Conservation (phyloP, 1,140 invertebrate genomes). For the Cotesia typhae region DNA sequence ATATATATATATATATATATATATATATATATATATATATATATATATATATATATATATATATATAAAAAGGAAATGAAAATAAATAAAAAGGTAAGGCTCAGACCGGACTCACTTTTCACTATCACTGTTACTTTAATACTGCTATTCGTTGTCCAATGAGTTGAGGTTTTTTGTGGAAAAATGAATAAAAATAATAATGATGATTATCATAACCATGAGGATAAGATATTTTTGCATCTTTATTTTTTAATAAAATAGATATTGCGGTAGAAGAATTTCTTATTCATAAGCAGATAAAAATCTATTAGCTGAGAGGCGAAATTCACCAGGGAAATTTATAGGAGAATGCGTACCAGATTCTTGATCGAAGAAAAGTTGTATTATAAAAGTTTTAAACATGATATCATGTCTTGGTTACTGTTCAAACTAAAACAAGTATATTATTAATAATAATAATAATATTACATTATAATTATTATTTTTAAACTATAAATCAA, state of each 20-base stretch:
- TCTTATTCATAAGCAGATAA: slow-evolving; percentile 8
- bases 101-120: too few species aligned
- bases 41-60: too few species aligned
- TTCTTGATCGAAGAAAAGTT: slow-evolving; percentile 36
- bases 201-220: background rate
- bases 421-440: background rate
- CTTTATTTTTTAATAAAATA: too few species aligned
- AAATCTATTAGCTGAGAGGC: slow-evolving; percentile 24
- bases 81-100: background rate
- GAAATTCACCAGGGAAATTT: slow-evolving; percentile 21
- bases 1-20: too few species aligned
- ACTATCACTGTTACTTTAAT: too few species aligned
- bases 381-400: slow-evolving; percentile 36
- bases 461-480: background rate
- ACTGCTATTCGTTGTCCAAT: too few species aligned
- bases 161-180: too few species aligned
- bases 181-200: background rate
- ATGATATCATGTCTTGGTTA: slow-evolving; percentile 3
- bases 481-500: too few species aligned
- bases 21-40: too few species aligned
- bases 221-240: background rate
- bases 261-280: slow-evolving; percentile 7
- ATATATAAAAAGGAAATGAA: background rate
- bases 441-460: too few species aligned
- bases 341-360: slow-evolving; percentile 16